phyloP scores from a whole-genome alignment of 2,797 vertebrate species.

The Crenuchus spilurus region DNA sequence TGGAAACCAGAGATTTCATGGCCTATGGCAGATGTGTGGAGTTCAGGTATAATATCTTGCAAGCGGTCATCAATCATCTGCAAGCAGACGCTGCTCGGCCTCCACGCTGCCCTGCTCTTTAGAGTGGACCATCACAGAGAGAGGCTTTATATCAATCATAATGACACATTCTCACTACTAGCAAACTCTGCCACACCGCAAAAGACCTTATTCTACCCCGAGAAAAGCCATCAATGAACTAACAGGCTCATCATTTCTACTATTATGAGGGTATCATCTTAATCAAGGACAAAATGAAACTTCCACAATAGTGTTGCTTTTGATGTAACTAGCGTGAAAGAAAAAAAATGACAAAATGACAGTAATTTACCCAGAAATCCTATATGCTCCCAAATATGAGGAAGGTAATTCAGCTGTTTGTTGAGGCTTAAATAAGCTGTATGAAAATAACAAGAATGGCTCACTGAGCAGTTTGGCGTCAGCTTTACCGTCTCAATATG shows the following conservation, averaged over 20 bases:
- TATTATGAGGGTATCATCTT: constrained; percentile 24
- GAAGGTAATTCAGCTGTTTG: constrained; percentile 34
- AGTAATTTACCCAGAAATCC: constrained; percentile 21
- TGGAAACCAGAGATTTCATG: constrained; percentile 50
- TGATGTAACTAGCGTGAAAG: not conserved
- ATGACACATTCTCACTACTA: constrained; percentile 35
- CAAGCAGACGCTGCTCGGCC: constrained; percentile 41
- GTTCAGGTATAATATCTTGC: constrained; percentile 52
- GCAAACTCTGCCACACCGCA: constrained; percentile 10
- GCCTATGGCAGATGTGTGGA: constrained; percentile 35
- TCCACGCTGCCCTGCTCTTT: constrained; percentile 48
- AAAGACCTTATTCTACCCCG: constrained; percentile 33
- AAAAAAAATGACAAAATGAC: constrained; percentile 15
- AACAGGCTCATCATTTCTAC: constrained; percentile 19
- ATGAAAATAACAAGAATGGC: constrained; percentile 41
- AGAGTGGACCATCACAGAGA: constrained; percentile 43
- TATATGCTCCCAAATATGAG: constrained; percentile 4
- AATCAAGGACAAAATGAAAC: not conserved
- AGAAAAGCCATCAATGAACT: constrained; percentile 9
- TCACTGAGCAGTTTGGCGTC: constrained; percentile 17
- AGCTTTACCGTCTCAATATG: constrained; percentile 31
- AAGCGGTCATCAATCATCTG: constrained; percentile 54
- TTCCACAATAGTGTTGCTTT: constrained; percentile 4
- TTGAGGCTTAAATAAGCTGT: constrained; percentile 32
- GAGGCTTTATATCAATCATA: constrained; percentile 53